Evolutionary conservation across 2,888 invertebrate species (phyloP), one percentile per base, ranked within the genome.

Genomic region (Oscheius onirici): DNA sequence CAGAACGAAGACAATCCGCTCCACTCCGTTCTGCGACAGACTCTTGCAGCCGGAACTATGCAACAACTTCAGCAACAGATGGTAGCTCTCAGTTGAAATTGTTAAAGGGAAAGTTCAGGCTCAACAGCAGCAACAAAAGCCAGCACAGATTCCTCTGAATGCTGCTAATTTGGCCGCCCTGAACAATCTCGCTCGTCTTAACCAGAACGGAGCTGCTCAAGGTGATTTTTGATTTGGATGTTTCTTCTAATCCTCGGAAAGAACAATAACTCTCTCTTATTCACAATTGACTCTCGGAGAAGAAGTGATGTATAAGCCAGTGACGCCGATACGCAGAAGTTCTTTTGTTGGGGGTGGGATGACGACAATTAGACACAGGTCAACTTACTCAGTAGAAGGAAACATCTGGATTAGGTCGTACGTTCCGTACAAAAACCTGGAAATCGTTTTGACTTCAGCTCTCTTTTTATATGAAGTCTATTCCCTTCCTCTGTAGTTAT

Each of bases 21-120:
- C 72, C 77, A 79, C 60, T 76, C 66, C 26, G 79, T 78, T 3
- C 72, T 82, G n/a, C 71, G 81, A 41, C 81, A 82, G 44, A 79
- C 78, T 3, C 69, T 82, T 10, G 81, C 81, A 24, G 77, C 77
- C 40, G 76, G 74, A 26, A 76, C 79, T 28, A 72, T 73, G 22
- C 72, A 81, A 57, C 77, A 79, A 67, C 69, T 78, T 20, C 79
- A 77, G 54, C 51, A 63, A 20, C 70, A 70, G 51, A 52, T 70
- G 70, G 70, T 70, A 52, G 26, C 3, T 43, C 10, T 28, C 13
- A 22, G 11, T 34, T 5, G 20, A 13, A 40, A 3, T 11, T 40
- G 3, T 58, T 34, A 58, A 10, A n/a, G 3, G 5, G 60, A 46
- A 69, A 52, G n/a, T 49, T 44, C 51, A 24, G n/a, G 10, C 34